A percentile compares a stretch with the other conserved stretches of the same genome.
These are phyloP conservation scores for Spinibarbus caldwelli DNA, from an alignment of 2,797 vertebrate species.

Conservation along the genomic window DNA sequence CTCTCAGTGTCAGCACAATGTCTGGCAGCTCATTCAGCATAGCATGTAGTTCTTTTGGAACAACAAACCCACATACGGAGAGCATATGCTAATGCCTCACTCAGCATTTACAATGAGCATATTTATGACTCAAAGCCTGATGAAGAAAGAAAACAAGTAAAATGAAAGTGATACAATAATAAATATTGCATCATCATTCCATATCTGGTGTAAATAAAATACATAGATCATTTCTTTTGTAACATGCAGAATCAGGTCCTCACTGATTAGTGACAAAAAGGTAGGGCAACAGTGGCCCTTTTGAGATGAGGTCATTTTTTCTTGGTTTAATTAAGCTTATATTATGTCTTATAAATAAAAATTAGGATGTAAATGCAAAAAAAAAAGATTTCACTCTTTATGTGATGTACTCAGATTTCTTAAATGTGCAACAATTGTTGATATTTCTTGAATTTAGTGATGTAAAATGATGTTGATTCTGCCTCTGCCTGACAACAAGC, in stretches of 20 bases:
- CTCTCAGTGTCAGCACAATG: constrained; percentile 44
- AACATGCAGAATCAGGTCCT: not conserved
- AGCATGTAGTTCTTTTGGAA: constrained; percentile 37
- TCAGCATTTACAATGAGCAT: constrained; percentile 11
- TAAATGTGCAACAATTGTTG: not conserved
- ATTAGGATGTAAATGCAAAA: not conserved
- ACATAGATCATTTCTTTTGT: not conserved
- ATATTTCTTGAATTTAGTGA: constrained; percentile 29
- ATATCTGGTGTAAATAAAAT: not conserved
- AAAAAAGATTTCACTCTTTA: not conserved
- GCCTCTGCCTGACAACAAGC: constrained; percentile 61
- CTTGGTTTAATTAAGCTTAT: not conserved
- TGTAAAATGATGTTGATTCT: constrained; percentile 39
- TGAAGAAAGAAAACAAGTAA: constrained; percentile 10
- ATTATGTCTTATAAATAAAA: not conserved
- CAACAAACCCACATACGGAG: constrained; percentile 39
- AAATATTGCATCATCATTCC: not conserved
- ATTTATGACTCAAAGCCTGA: constrained; percentile 14
- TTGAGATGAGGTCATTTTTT: constrained; percentile 21
- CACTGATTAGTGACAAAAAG: not conserved
- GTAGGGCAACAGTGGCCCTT: constrained; percentile 32
- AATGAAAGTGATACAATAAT: not conserved
- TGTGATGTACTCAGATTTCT: not conserved
- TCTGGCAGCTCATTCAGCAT: constrained; percentile 26
- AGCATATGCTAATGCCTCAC: constrained; percentile 37